A percentile compares a stretch with the other conserved stretches of the same genome.
Conservation (phyloP, 2,113 vertebrate species). For the Heloderma charlesbogerti region DNA sequence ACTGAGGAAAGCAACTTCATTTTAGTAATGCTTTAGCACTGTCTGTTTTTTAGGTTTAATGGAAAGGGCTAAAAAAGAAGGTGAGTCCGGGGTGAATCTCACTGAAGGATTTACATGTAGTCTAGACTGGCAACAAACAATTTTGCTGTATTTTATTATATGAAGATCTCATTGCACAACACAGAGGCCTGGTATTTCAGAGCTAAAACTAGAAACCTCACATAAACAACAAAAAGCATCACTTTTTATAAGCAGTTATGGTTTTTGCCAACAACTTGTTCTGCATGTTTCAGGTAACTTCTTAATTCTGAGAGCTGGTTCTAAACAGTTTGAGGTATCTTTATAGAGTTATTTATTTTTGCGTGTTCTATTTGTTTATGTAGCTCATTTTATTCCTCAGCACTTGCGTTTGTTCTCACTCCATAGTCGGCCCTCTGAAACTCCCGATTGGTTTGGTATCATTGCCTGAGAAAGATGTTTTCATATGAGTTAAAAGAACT, state of each 20-base stretch:
- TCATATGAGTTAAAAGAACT: neutral
- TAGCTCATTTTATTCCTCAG: neutral
- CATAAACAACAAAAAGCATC: neutral
- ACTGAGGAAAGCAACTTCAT: neutral
- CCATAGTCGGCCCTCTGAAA: neutral
- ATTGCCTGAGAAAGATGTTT: constrained; percentile 29
- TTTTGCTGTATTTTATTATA: constrained; percentile 18
- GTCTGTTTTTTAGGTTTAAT: constrained; percentile 39
- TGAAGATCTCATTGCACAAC: constrained; percentile 5
- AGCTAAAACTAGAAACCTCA: constrained; percentile 6
- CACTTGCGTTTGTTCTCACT: constrained; percentile 7
- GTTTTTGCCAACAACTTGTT: constrained; percentile 12
- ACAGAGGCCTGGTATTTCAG: neutral
- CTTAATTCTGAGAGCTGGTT: neutral
- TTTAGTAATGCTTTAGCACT: neutral
- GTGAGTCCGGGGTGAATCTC: neutral
- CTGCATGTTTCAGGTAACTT: neutral
- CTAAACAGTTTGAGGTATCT: neutral
- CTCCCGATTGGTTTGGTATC: constrained; percentile 10
- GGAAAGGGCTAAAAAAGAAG: constrained; percentile 6
- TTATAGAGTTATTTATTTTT: neutral
- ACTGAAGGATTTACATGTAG: constrained; percentile 32
- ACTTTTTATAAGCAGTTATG: neutral
- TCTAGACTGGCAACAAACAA: neutral
- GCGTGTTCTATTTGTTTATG: neutral